phyloP scores from a whole-genome alignment of 1,140 invertebrate species.

The Cryptotermes secundus region DNA sequence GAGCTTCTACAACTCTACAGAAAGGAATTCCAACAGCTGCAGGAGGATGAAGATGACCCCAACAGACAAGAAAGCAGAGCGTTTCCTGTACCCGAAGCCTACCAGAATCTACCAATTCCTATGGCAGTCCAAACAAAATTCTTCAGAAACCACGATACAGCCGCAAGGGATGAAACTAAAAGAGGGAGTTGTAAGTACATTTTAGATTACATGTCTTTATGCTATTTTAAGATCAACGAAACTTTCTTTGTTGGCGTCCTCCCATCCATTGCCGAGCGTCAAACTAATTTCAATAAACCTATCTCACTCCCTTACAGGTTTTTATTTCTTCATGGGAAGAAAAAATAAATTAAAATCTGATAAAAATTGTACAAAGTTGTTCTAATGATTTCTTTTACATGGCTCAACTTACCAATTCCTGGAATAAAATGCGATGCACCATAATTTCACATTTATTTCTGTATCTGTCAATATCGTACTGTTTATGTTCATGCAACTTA shows the following conservation, averaged over 20 bases:
- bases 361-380: neutral
- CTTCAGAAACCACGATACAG: neutral
- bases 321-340: constrained; percentile 19
- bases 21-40: neutral
- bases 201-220: constrained; percentile 57
- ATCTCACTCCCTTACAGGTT: neutral
- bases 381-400: neutral
- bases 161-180: neutral
- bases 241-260: neutral
- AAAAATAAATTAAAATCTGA: neutral
- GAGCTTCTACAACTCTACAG: neutral
- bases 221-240: constrained; percentile 61
- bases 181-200: constrained; percentile 37
- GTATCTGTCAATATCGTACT: too few relatives aligned
- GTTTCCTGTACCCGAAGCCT: neutral
- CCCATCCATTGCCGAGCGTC: neutral
- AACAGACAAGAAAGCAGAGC: neutral
- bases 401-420: neutral
- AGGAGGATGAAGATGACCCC: neutral
- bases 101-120: neutral
- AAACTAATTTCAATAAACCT: neutral
- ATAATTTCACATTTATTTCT: neutral
- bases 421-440: neutral
- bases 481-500: too few relatives aligned
- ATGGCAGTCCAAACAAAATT: neutral